These are phyloP conservation scores for Drosophila santomea DNA, from an alignment of 1,140 invertebrate genomes.

Conservation along the genomic window DNA sequence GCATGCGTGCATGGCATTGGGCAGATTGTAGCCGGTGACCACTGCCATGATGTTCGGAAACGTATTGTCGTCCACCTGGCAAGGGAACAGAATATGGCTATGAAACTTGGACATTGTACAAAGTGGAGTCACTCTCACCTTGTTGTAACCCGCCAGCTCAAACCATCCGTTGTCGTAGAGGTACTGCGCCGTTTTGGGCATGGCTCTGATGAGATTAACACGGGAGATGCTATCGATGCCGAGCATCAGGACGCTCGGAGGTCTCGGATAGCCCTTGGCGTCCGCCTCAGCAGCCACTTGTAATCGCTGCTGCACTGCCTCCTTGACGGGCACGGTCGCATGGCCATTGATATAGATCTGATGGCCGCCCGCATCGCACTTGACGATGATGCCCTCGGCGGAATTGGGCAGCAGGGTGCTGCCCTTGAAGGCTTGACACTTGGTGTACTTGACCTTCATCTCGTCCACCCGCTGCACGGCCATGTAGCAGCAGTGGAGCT, in stretches of 20 bases:
- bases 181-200: constrained; percentile 90
- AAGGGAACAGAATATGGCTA: constrained; percentile 10
- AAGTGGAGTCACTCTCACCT: constrained; percentile 68
- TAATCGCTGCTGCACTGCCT: constrained; percentile 54
- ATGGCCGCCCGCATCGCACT: constrained; percentile 75
- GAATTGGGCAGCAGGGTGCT: constrained; percentile 73
- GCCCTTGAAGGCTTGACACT: constrained; percentile 81
- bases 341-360: constrained; percentile 79
- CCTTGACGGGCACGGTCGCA: constrained; percentile 68
- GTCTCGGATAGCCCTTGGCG: constrained; percentile 8
- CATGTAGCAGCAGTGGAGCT: constrained; percentile 86
- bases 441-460: constrained; percentile 54
- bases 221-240: constrained; percentile 94
- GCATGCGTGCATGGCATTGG: constrained; percentile 85
- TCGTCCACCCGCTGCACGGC: constrained; percentile 82
- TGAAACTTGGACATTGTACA: background rate
- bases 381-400: constrained; percentile 85
- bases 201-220: constrained; percentile 90
- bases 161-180: constrained; percentile 87
- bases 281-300: background rate
- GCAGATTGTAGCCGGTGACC: constrained; percentile 88
- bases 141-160: constrained; percentile 85
- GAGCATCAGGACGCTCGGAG: constrained; percentile 88
- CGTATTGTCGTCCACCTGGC: constrained; percentile 90
- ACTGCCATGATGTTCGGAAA: constrained; percentile 93